Conservation (phyloP, 2,797 vertebrate genomes). For the Semaprochilodus insignis region DNA sequence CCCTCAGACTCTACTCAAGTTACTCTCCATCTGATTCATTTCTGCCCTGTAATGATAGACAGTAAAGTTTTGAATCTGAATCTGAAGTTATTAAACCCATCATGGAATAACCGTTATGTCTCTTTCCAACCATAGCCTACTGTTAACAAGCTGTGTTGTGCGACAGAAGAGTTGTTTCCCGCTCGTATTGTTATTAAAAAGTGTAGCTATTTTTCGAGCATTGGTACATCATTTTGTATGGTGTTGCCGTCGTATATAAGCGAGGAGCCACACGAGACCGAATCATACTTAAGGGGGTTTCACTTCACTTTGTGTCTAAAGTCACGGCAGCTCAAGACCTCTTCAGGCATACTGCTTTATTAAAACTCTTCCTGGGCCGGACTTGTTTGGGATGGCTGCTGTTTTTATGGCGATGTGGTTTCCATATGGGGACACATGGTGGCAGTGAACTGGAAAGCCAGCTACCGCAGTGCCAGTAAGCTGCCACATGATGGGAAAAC, state of each 20-base stretch:
- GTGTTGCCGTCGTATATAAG: not conserved
- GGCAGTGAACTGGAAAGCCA: slow-evolving; percentile 45
- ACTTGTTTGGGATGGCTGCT: slow-evolving; percentile 32
- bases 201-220: no score
- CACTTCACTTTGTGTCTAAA: not conserved
- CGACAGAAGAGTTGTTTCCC: not conserved
- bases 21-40: no score
- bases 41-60: no score
- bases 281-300: not conserved
- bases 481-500: slow-evolving; percentile 31
- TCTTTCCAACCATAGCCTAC: no score
- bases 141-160: no score
- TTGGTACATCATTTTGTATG: not conserved
- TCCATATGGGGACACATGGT: slow-evolving; percentile 44
- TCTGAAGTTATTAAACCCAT: no score
- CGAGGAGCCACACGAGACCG: not conserved
- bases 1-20: no score
- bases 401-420: slow-evolving; percentile 49
- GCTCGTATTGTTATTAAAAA: not conserved
- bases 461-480: slow-evolving; percentile 23
- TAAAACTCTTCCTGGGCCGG: slow-evolving; percentile 8
- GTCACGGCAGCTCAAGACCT: not conserved
- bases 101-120: no score
- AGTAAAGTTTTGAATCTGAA: no score
- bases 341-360: not conserved